Base-by-base conservation (phyloP, 2,888 invertebrate genomes). In the Dicycla oo region DNA sequence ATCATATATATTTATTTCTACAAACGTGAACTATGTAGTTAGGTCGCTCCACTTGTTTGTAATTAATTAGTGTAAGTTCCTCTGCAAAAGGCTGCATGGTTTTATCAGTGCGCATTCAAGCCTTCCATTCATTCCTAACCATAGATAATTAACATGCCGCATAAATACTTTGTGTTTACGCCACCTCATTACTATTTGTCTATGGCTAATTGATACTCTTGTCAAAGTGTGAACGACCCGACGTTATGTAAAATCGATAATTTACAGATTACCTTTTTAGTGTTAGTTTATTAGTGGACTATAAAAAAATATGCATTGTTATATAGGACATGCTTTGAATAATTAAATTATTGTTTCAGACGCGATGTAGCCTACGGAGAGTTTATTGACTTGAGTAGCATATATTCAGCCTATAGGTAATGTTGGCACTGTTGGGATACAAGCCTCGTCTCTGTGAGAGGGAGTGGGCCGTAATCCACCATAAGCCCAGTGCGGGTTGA, bases 241-340 rank as follows among this genome's bases (percentile, higher is more conserved):
- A 63, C 56, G 63, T 30, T 74, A 67, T 67, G 80, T 81, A 73
- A 82, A 82, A 82, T 83, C 81, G 73, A 84, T 83, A 81, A 85
- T 83, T 84, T 86, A 88, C 84, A 82, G 86, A 86, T 86, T 87
- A 78, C 91, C 91, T 87, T 92, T 90, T 91, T 86, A 80, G 88
- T 83, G 69, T 79, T 86, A 89, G 90, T 90, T 89, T 91, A 91
- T 89, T 85, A 73, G 69, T 79, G 75, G 80, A 86, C 85, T 88
- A 83, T 87, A 89, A 91, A 91, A 90, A 89, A 88, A 85, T 64
- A 88, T 85, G 87, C 88, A 86, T 87, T 90, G 88, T 89, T 88
- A 78, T 84, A 79, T 76, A 70, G 68, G 67, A 86, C 88, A 69
- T 73, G 85, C 40, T 69, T 78, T 77, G 92, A 92, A 92, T 92